These are phyloP conservation scores for Chironomus tepperi DNA, from an alignment of 1,140 invertebrate genomes.

Conservation along the genomic window DNA sequence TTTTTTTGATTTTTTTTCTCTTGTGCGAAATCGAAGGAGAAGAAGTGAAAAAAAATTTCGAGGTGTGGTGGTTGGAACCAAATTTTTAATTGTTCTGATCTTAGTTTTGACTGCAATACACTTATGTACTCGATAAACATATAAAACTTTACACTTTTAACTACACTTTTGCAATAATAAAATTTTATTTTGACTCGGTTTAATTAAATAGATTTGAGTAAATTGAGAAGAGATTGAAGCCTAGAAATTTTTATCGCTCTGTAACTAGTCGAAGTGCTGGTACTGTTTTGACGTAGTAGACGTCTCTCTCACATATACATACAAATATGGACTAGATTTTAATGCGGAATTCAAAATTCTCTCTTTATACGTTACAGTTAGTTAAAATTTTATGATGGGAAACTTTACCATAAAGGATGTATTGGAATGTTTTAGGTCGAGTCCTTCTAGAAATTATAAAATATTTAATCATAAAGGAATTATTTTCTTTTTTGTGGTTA, in stretches of 20 bases:
- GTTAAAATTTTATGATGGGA: no score
- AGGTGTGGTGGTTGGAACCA: conserved; percentile 3
- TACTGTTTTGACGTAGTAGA: background rate
- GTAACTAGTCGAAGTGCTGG: background rate
- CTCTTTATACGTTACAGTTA: no score
- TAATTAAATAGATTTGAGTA: conserved; percentile 14
- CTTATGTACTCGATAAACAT: background rate
- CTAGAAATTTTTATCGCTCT: conserved; percentile 10
- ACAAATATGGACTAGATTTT: no score
- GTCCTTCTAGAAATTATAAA: no score
- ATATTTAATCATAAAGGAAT: no score
- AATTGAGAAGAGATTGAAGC: conserved; percentile 8
- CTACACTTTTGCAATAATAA: conserved; percentile 1
- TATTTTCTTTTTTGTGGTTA: no score
- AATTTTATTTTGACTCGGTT: conserved; percentile 14
- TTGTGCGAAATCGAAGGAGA: conserved; percentile 6
- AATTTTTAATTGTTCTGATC: background rate
- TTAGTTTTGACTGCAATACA: background rate
- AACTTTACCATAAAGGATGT: no score
- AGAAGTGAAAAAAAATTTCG: conserved; percentile 7
- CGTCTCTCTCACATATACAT: background rate
- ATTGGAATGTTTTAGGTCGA: no score
- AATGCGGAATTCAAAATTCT: no score
- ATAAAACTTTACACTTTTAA: conserved; percentile 8
- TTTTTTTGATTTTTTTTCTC: conserved; percentile 1